Base-by-base conservation (phyloP, 1,140 invertebrate species). In the Drosophila kurseongensis region DNA sequence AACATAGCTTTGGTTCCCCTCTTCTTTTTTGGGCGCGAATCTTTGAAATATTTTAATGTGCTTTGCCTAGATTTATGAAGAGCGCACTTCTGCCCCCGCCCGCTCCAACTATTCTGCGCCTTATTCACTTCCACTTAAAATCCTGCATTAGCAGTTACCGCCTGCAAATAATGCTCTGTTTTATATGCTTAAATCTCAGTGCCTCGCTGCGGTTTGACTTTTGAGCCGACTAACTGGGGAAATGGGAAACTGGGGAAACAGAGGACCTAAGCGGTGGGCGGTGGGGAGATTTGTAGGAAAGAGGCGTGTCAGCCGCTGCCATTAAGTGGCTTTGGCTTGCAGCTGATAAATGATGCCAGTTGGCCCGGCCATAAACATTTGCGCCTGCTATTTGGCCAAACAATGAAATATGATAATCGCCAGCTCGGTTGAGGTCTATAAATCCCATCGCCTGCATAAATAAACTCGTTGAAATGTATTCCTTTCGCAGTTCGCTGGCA, bases 41-140 rank as follows among this genome's bases (percentile, higher is more conserved):
- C 75, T 77, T 77, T 77, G 73, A 77, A 77, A 77, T 76, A 77
- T 77, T 76, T 77, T 77, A 77, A 77, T 77, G 75, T 77, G 57
- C 74, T 62, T 76, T 69, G 56, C 55, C 52, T 51, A 40, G 75
- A 77, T 77, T 77, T 77, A 77, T 77, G 74, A 55, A 61, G 75
- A 69, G 65, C 36, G 41, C 13, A 41, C 27, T 61, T 23, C 14
- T 4, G 36, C 36, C 6, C 5, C 1, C 9, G 4, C 10, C 29
- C 14, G 9, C 65, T 36, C 42, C 29, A 35, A 44, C 50, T 55
- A 44, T 51, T 9, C 5, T 40, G 16, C 27, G 40, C 40, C 59
- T 45, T 52, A 35, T 27, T 41, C 41, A 50, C 41, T 38, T 38
- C 47, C 61, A 67, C 50, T 76, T 68, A 76, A 55, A 69, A 77